Evolutionary conservation across 2,113 vertebrate species (phyloP).

Genomic region (Charina bottae): DNA sequence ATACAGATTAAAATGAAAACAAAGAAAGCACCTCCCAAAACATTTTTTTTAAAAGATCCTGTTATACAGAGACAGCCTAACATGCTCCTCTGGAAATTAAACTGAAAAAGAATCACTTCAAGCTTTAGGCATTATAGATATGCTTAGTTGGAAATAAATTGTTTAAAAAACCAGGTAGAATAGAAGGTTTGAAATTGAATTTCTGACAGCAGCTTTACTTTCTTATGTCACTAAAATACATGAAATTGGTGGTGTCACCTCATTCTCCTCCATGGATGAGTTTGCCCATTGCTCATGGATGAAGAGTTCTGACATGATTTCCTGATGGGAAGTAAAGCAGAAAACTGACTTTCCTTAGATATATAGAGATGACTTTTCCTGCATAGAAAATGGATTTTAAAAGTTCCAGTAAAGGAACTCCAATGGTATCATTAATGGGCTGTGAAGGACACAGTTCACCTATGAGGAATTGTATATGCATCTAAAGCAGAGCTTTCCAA

Average conservation of each 20-base stretch:
- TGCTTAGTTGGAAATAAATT: slow-evolving; percentile 29
- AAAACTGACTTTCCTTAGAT: slow-evolving; percentile 29
- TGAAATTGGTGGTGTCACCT: background rate
- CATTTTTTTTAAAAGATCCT: background rate
- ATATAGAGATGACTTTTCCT: slow-evolving; percentile 35
- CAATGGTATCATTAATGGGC: slow-evolving; percentile 18
- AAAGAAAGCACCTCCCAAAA: slow-evolving; percentile 21
- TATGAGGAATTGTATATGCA: slow-evolving; percentile 38
- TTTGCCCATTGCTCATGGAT: slow-evolving; percentile 6
- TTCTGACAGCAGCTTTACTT: slow-evolving; percentile 12
- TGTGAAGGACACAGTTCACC: background rate
- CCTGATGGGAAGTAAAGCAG: slow-evolving; percentile 9
- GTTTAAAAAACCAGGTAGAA: slow-evolving; percentile 21
- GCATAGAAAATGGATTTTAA: slow-evolving; percentile 37
- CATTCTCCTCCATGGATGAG: background rate
- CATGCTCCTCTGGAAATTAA: slow-evolving; percentile 22
- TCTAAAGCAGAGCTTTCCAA: too few relatives aligned
- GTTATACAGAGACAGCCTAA: slow-evolving; percentile 3
- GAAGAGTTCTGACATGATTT: slow-evolving; percentile 9
- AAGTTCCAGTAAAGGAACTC: slow-evolving; percentile 36
- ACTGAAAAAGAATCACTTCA: slow-evolving; percentile 13
- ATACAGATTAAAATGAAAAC: background rate
- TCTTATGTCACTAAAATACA: background rate
- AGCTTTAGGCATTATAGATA: background rate
- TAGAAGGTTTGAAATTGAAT: slow-evolving; percentile 20